These are phyloP conservation scores for Argynnis bischoffii DNA, from an alignment of 2,888 invertebrate genomes.

Conservation along the genomic window DNA sequence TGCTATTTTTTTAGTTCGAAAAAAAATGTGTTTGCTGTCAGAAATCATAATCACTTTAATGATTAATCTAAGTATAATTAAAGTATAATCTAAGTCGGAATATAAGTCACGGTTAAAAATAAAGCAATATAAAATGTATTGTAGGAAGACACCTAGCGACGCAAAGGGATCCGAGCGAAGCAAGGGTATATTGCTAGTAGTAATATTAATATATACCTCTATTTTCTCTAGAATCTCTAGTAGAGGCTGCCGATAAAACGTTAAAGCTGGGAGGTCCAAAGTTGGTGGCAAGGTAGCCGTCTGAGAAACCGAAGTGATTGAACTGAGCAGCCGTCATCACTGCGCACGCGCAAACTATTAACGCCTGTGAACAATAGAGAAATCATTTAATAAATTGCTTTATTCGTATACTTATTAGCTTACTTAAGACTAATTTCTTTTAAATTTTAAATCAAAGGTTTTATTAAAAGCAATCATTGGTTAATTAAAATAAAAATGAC, in stretches of 20 bases:
- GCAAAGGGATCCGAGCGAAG: too few relatives aligned
- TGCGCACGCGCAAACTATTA: constrained; percentile 71
- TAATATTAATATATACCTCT: constrained; percentile 59
- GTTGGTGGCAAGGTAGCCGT: constrained; percentile 68
- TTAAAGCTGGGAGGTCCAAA: constrained; percentile 72
- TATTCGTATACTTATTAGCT: neutral
- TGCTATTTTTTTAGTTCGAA: too few relatives aligned
- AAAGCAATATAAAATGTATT: too few relatives aligned
- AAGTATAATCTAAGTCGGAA: too few relatives aligned
- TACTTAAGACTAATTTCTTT: too few relatives aligned
- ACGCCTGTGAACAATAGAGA: constrained; percentile 63
- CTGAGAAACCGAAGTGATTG: constrained; percentile 60
- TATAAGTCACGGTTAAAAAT: too few relatives aligned
- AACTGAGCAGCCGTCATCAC: constrained; percentile 71
- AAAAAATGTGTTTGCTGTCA: neutral
- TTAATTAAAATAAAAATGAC: neutral
- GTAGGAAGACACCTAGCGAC: too few relatives aligned
- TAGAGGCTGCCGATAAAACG: constrained; percentile 64
- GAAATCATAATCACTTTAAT: neutral
- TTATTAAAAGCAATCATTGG: neutral
- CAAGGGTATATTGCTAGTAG: neutral
- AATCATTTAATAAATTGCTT: neutral
- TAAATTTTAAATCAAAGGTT: too few relatives aligned
- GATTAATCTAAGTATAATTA: too few relatives aligned
- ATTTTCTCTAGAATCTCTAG: constrained; percentile 83